Base-by-base conservation (phyloP, 1,140 invertebrate genomes). In the Scaptomyza montana region DNA sequence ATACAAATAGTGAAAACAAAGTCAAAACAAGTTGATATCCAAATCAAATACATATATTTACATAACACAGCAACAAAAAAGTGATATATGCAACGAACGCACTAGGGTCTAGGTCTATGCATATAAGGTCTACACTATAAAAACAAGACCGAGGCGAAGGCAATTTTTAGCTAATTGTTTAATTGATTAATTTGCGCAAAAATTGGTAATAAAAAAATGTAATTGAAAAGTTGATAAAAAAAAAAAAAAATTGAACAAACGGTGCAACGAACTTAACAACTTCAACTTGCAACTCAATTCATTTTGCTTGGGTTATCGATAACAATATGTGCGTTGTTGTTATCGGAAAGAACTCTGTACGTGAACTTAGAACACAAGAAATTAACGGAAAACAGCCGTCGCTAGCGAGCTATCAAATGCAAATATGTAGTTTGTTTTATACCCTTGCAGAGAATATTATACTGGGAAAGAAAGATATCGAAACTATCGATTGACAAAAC, bases 151-250 rank as follows among this genome's bases (percentile, higher is more conserved):
- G 47, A 57, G 46, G 54, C 39, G 12, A 9, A 43, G 39, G 12
- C 39, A 43, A 21, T 12, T 50, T 50, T 12, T 21, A 36, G 13
- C 30, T 21, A 33, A 16, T 33, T 55, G 46, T 62, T 61, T 61
- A 45, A 25, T 67, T 67, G 41, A 45, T 67, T 60, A 67, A 67
- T 60, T 67, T 67, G 56, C 55, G 56, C 55, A 60, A 50, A 57
- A 67, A 46, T 46, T 30, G 13, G 7, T 59, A 45, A 46, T 51
- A 5, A 41, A 13, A 60, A 53, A 1, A 36, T 9, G n/a, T 16
- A 16, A 16, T 16, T 16, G 16, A 16, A 16, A 16, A 16, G 16
- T 5, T 46, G 39, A 25, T 12, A 12, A 9, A 12, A 41, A 41
- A 4, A 41, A 41, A 43, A 43, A 16, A 45, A 10, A 19, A 12